Percentiles rank a stretch among this genome's conserved stretches.
These are phyloP conservation scores for Salmo trutta DNA, from an alignment of 2,797 vertebrate genomes.

Conservation along the genomic window DNA sequence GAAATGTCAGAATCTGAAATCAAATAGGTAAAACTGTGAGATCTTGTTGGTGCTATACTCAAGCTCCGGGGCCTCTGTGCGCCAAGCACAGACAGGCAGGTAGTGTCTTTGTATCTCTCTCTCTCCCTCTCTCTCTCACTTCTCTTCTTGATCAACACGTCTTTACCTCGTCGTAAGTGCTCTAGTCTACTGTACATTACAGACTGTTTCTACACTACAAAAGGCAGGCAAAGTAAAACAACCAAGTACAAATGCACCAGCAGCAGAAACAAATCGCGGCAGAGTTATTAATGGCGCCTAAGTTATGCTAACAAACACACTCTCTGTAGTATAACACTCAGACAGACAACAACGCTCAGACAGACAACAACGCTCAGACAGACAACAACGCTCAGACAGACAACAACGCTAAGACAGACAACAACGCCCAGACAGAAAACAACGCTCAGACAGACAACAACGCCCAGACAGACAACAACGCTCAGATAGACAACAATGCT, in stretches of 20 bases:
- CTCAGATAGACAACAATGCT: slow-evolving; percentile 57
- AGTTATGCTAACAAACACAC: slow-evolving; percentile 74
- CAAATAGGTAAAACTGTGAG: too few species aligned
- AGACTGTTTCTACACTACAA: slow-evolving; percentile 31
- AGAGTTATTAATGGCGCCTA: slow-evolving; percentile 72
- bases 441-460: slow-evolving; percentile 36
- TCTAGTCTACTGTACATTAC: background rate
- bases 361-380: slow-evolving; percentile 52
- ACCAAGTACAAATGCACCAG: slow-evolving; percentile 67
- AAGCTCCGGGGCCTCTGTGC: background rate
- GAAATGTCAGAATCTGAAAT: too few species aligned
- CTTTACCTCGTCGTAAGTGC: too few species aligned
- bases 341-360: slow-evolving; percentile 58
- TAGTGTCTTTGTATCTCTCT: background rate
- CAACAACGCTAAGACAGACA: slow-evolving; percentile 50
- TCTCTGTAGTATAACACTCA: slow-evolving; percentile 60
- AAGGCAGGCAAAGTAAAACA: slow-evolving; percentile 58
- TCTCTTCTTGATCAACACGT: background rate
- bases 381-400: slow-evolving; percentile 54
- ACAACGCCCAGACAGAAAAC: slow-evolving; percentile 30
- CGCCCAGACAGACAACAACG: slow-evolving; percentile 38
- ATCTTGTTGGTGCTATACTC: slow-evolving; percentile 19
- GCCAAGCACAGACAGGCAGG: slow-evolving; percentile 2
- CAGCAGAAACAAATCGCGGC: slow-evolving; percentile 72
- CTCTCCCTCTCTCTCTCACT: slow-evolving; percentile 14